Evolutionary conservation across 2,888 invertebrate species (phyloP).

Genomic region (Tenthredo notha): DNA sequence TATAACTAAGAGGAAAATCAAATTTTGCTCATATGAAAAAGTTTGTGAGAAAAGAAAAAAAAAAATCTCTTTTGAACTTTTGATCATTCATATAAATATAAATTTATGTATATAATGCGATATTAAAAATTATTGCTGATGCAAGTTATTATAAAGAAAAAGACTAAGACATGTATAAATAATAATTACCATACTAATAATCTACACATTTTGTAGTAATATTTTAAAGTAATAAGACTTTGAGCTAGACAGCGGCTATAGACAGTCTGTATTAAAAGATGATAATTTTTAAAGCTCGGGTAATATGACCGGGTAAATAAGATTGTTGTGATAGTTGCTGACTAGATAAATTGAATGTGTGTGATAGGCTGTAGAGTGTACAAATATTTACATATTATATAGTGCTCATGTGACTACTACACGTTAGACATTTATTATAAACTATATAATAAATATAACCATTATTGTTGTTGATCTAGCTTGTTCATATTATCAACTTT

Average conservation of each 20-base stretch:
- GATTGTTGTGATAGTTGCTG: conserved; percentile 52
- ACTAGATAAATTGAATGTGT: conserved; percentile 51
- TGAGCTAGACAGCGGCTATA: conserved; percentile 30
- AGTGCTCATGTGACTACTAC: conserved; percentile 30
- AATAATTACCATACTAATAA: conserved; percentile 43
- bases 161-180: conserved; percentile 48
- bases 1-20: conserved; percentile 11
- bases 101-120: conserved; percentile 38
- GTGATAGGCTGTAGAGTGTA: conserved; percentile 53
- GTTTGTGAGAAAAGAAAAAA: not conserved
- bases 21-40: conserved; percentile 43
- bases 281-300: conserved; percentile 39
- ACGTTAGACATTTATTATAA: conserved; percentile 38
- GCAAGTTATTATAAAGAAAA: conserved; percentile 44
- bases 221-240: conserved; percentile 28
- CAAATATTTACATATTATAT: conserved; percentile 32
- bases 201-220: conserved; percentile 46
- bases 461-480: conserved; percentile 49
- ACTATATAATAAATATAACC: conserved; percentile 24
- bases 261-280: conserved; percentile 33
- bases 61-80: conserved; percentile 2
- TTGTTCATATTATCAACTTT: not conserved
- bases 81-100: conserved; percentile 29
- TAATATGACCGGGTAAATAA: conserved; percentile 38
- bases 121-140: conserved; percentile 33